Base-by-base conservation (phyloP, 2,888 invertebrate genomes). In the Mylabris sibirica region DNA sequence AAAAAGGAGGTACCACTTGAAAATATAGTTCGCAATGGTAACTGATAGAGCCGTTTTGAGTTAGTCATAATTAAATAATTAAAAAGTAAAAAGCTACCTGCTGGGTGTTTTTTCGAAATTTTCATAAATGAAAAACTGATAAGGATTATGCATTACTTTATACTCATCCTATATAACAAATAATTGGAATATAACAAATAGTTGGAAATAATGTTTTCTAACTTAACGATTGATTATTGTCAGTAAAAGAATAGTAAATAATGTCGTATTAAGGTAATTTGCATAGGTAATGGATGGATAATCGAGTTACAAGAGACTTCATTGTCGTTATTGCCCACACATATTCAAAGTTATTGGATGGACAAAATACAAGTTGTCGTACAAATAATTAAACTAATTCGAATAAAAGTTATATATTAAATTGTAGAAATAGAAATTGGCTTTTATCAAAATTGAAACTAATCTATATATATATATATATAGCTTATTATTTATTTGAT, bases 231-330 rank as follows among this genome's bases (percentile, higher is more conserved):
- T 65, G 65, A 62, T 68, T 65, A 68, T 68, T 68, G 68, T 65
- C 68, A 68, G 68, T 62, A 64, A 44, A 49, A 68, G 68, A 68
- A 68, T 41, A 65, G 68, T 68, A 68, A 68, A 68, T 68, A 68
- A 68, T 68, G 64, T 59, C 35, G 44, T 65, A 68, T 68, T 68
- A 68, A 65, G 63, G 68, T 59, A 68, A 68, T 68, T 68, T 68
- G 68, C 68, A 68, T 68, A 68, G 44, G 63, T 59, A 68, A 68
- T 65, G 59, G 30, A 59, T 59, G 62, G 64, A 34, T 62, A 63
- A 67, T 63, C 63, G 59, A 68, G 57, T 64, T 57, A 59, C n/a
- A 20, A 49, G 20, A 49, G 49, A 5, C 49, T 49, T 20, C 11
- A 57, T 14, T 22, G 12, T 57, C 3, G 53, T 57, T 24, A 57